Percentiles rank a stretch among this genome's conserved stretches.
These are phyloP conservation scores for Perca schrenkii DNA, from an alignment of 2,113 vertebrate genomes.

Conservation along the genomic window DNA sequence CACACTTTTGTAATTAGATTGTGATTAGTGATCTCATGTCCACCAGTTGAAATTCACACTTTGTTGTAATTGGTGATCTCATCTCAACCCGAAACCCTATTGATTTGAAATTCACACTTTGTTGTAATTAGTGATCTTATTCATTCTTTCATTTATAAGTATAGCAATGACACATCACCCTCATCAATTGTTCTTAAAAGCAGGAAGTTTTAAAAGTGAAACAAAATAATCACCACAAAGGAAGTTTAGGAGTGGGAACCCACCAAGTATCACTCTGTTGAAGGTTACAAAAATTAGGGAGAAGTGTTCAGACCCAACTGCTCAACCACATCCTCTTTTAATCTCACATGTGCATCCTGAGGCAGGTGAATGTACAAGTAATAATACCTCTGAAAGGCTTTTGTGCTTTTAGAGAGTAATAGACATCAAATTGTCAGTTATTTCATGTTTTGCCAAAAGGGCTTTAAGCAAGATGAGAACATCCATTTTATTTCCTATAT, in stretches of 20 bases:
- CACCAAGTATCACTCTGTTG: constrained; percentile 28
- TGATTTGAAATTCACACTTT: too few species aligned
- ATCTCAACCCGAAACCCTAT: too few species aligned
- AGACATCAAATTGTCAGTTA: constrained; percentile 4
- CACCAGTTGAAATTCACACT: too few species aligned
- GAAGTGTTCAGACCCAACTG: constrained; percentile 23
- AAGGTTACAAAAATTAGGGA: constrained; percentile 55
- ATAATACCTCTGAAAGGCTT: not conserved
- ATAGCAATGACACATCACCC: not conserved
- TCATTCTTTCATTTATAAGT: not conserved
- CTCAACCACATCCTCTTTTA: constrained; percentile 68
- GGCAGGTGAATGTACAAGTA: not conserved
- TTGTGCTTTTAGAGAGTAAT: constrained; percentile 1
- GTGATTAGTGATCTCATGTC: too few species aligned
- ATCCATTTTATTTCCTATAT: constrained; percentile 2
- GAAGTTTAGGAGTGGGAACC: constrained; percentile 42
- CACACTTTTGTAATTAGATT: too few species aligned
- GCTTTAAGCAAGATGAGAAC: constrained; percentile 30
- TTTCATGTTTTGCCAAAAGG: constrained; percentile 18
- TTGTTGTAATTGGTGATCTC: too few species aligned
- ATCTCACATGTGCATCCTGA: constrained; percentile 12
- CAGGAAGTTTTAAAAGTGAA: constrained; percentile 25
- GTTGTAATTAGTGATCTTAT: too few species aligned
- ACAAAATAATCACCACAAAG: not conserved
- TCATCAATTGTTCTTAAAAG: not conserved